Conservation (phyloP, 1,140 invertebrate species). For the Cepaea nemoralis region DNA sequence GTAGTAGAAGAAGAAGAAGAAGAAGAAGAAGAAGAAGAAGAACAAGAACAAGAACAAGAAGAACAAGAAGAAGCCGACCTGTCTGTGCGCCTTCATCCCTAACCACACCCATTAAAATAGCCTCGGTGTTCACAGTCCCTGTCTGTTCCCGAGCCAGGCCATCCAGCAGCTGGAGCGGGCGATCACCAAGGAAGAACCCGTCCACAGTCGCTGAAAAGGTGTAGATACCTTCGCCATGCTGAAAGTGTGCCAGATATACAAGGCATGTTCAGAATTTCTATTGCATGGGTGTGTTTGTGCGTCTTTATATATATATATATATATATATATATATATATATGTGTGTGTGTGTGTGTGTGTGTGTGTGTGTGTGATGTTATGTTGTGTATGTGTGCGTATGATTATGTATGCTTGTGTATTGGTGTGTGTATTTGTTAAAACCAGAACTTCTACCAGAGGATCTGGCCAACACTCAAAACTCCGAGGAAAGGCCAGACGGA, state of each 20-base stretch:
- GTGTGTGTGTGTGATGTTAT: too few relatives aligned
- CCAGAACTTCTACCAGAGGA: too few relatives aligned
- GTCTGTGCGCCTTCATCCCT: constrained; percentile 53
- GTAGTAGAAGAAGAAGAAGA: neutral
- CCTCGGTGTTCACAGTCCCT: constrained; percentile 45
- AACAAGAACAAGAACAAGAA: constrained; percentile 8
- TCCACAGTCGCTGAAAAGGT: constrained; percentile 55
- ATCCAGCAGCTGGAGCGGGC: constrained; percentile 24
- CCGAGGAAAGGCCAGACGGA: too few relatives aligned
- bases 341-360: too few relatives aligned
- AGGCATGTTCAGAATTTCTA: too few relatives aligned
- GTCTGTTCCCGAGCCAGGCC: constrained; percentile 33
- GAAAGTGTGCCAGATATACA: neutral
- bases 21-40: neutral
- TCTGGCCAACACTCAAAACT: too few relatives aligned
- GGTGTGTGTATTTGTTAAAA: too few relatives aligned
- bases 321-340: too few relatives aligned
- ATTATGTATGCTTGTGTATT: too few relatives aligned
- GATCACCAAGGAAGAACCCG: constrained; percentile 8
- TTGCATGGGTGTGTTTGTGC: too few relatives aligned
- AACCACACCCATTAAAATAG: constrained; percentile 52
- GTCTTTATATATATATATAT: too few relatives aligned
- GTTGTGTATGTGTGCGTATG: too few relatives aligned
- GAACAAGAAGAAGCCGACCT: constrained; percentile 30
- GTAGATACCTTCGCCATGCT: constrained; percentile 46